These are phyloP conservation scores for Drosophila helvetica DNA, from an alignment of 2,888 invertebrate species.

Conservation along the genomic window DNA sequence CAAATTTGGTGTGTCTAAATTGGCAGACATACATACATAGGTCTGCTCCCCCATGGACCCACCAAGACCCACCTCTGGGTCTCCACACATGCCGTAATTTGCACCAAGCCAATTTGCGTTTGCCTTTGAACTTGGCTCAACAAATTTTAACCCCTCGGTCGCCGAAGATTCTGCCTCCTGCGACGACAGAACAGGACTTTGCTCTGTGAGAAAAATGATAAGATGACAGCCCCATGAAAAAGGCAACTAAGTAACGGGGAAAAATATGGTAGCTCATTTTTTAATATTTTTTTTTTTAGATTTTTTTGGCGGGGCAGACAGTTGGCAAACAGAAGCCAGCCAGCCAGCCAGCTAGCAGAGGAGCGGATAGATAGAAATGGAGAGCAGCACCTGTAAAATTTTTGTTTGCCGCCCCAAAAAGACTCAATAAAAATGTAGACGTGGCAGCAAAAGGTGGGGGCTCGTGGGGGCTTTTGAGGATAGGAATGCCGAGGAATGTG, in stretches of 20 bases:
- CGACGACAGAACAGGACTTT: background rate
- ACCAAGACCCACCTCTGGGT: constrained; percentile 1
- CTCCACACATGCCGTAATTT: constrained; percentile 70
- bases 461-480: background rate
- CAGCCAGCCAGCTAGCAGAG: constrained; percentile 51
- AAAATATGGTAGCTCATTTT: constrained; percentile 72
- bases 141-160: constrained; percentile 66
- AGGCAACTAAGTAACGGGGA: constrained; percentile 41
- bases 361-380: constrained; percentile 39
- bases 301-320: constrained; percentile 53
- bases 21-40: constrained; percentile 56
- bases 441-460: constrained; percentile 25
- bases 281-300: constrained; percentile 61
- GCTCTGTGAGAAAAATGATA: constrained; percentile 76
- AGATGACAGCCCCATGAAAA: constrained; percentile 73
- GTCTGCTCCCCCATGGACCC: constrained; percentile 32
- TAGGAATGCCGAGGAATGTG: constrained; percentile 5
- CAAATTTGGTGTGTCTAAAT: constrained; percentile 79
- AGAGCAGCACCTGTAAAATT: constrained; percentile 59
- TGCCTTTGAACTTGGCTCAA: constrained; percentile 77
- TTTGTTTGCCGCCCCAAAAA: constrained; percentile 42
- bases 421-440: constrained; percentile 55
- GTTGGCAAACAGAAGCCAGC: constrained; percentile 66
- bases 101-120: constrained; percentile 67
- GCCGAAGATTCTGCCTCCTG: constrained; percentile 6